A percentile compares a stretch with the other conserved stretches of the same genome.
Conservation (phyloP, 2,113 vertebrate genomes). For the Lycocorax pyrrhopterus region DNA sequence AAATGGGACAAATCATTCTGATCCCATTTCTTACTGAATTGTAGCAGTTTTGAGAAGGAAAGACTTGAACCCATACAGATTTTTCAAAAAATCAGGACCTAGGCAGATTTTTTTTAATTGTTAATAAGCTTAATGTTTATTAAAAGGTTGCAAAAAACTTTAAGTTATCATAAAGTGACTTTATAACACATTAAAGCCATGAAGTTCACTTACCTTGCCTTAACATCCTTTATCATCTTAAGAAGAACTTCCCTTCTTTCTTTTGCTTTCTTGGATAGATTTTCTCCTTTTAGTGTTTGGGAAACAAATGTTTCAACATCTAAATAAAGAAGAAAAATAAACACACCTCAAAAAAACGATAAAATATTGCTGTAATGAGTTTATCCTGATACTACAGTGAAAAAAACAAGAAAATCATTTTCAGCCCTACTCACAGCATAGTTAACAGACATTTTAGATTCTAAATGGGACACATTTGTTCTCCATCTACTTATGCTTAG, state of each 20-base stretch:
- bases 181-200: neutral
- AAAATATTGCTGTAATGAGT: conserved; percentile 31
- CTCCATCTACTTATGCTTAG: conserved; percentile 67
- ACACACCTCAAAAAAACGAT: conserved; percentile 41
- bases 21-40: neutral
- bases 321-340: conserved; percentile 68
- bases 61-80: neutral
- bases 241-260: conserved; percentile 86
- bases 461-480: conserved; percentile 69
- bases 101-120: neutral
- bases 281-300: conserved; percentile 86
- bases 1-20: neutral
- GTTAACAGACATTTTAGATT: conserved; percentile 57
- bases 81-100: neutral
- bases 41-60: neutral
- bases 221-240: conserved; percentile 89
- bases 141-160: conserved; percentile 8
- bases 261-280: conserved; percentile 90
- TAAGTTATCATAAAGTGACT: neutral
- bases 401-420: conserved; percentile 51
- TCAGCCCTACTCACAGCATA: conserved; percentile 28
- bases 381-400: conserved; percentile 22
- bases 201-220: conserved; percentile 69
- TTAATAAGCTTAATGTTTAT: neutral
- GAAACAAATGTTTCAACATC: conserved; percentile 86